Conservation (phyloP, 2,797 vertebrate genomes). For the Alauda arvensis region DNA sequence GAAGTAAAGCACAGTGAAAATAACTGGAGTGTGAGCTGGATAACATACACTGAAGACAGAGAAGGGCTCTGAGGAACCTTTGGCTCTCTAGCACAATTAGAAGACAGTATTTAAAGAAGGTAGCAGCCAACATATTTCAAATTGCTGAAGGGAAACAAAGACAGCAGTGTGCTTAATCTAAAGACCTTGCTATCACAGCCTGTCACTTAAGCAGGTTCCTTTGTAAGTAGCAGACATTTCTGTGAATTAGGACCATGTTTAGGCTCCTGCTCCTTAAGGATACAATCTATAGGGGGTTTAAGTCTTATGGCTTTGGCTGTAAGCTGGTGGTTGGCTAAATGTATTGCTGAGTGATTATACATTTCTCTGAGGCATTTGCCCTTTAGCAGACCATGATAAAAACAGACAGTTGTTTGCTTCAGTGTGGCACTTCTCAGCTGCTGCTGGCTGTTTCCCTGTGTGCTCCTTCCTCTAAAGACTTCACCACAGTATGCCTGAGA, state of each 20-base stretch:
- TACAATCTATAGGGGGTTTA: neutral
- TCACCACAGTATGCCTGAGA: neutral
- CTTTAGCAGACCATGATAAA: neutral
- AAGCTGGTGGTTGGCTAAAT: neutral
- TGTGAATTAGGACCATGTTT: neutral
- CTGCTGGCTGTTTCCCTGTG: neutral
- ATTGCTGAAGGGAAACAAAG: neutral
- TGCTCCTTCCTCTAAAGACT: neutral
- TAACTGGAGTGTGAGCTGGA: neutral
- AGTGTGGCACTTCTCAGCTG: neutral
- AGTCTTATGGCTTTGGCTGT: neutral
- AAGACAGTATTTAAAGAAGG: neutral
- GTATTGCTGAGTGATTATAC: neutral
- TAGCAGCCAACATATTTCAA: neutral
- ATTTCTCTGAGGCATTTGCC: neutral
- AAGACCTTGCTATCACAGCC: neutral
- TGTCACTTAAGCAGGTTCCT: neutral
- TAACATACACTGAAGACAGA: neutral
- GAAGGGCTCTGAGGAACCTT: neutral
- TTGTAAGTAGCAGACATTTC: neutral
- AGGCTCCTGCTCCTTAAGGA: neutral
- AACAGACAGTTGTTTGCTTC: neutral
- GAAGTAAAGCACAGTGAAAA: neutral
- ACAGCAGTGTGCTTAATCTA: neutral
- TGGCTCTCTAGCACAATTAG: neutral